Evolutionary conservation across 2,888 invertebrate species (phyloP).

Genomic region (Sinopyrophorus schimmeli): DNA sequence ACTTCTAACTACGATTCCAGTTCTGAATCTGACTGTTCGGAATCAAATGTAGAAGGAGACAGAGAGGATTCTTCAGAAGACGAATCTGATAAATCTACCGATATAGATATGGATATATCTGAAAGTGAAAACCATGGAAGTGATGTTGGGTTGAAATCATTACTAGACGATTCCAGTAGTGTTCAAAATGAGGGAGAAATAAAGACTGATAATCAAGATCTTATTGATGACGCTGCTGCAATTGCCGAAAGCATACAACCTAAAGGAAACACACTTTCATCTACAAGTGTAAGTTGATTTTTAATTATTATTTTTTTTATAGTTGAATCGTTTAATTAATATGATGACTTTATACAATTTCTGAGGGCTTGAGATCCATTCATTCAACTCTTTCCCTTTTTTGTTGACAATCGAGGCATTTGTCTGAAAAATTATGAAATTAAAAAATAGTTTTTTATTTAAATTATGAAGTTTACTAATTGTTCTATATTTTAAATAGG

Average conservation of each 20-base stretch:
- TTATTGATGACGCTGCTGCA: conserved; percentile 91
- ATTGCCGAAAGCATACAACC: conserved; percentile 96
- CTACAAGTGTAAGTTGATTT: conserved; percentile 71
- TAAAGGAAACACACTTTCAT: conserved; percentile 94
- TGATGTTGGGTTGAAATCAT: conserved; percentile 61
- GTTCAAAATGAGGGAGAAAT: conserved; percentile 46
- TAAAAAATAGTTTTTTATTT: too few species aligned
- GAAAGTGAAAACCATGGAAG: conserved; percentile 49
- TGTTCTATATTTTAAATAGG: conserved; percentile 56
- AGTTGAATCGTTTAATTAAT: conserved; percentile 19
- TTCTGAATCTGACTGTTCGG: conserved; percentile 38
- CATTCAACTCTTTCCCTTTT: conserved; percentile 43
- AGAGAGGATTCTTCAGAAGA: conserved; percentile 41
- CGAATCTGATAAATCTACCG: conserved; percentile 43
- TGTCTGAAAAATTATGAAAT: conserved; percentile 42
- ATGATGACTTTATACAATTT: conserved; percentile 36
- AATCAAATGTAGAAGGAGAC: conserved; percentile 42
- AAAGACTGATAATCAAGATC: conserved; percentile 62
- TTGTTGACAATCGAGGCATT: conserved; percentile 44
- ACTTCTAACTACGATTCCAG: conserved; percentile 44
- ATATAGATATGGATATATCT: conserved; percentile 50
- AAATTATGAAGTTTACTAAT: conserved; percentile 17
- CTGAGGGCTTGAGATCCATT: conserved; percentile 45
- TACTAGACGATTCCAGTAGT: conserved; percentile 56
- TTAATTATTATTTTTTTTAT: conserved; percentile 4